Base-by-base conservation (phyloP, 1,140 invertebrate species). In the Cyrtorhinus lividipennis region DNA sequence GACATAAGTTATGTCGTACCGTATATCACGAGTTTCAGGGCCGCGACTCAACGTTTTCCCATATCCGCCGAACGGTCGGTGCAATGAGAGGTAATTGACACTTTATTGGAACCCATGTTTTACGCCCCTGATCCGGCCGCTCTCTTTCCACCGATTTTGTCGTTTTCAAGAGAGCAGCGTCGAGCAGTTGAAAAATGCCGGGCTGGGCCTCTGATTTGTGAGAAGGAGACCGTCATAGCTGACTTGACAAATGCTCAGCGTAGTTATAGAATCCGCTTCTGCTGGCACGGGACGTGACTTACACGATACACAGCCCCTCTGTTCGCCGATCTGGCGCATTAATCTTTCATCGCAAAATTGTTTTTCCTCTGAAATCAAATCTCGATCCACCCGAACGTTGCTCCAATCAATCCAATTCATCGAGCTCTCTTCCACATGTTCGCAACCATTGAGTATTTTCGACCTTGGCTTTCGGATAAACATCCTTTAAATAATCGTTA, bases 81-180 rank as follows among this genome's bases (percentile, higher is more conserved):
- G 12, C 48, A 53, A 53, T 53, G 48, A 53, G 48, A 8, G 48
- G 48, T 53, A 53, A 53, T 53, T 53, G 48, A 53, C 48, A 53
- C 48, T 53, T 53, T 53, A 53, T 53, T 53, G 48, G 48, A 53
- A 53, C 48, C 48, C 48, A 53, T 53, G 48, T 53, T 53, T 53
- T 53, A 53, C 48, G 3, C 48, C 20, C 48, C 48, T 20, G 8
- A 5, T 22, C 18, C 48, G 5, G 15, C 30, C 15, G 5, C 30
- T 38, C 5, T 38, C 15, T 38, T 15, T 8, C 5, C 30, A 8
- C 30, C 30, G 30, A 15, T 38, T 38, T 38, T 38, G 5, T 38
- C 15, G 30, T 38, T 38, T 38, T 38, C 30, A 38, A 38, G 30
- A 15, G 30, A 15, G 30, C 5, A 38, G 15, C n/a, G n/a, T n/a